Evolutionary conservation across 2,113 vertebrate species (phyloP).

Genomic region (Arvicanthis niloticus): DNA sequence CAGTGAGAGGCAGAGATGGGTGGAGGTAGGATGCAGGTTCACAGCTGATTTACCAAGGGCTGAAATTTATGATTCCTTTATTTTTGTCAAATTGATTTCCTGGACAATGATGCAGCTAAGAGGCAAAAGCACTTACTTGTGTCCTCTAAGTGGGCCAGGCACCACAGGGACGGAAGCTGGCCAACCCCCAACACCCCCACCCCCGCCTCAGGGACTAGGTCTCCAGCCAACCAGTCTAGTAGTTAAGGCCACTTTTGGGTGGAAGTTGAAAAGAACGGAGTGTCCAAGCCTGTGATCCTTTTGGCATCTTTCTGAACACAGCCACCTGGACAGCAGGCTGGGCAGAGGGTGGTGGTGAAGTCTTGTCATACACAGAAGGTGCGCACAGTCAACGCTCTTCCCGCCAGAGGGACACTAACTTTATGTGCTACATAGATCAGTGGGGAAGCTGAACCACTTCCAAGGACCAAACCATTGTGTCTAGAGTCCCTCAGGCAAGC

Average conservation of each 20-base stretch:
- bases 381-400: not conserved
- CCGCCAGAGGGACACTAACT: not conserved
- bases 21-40: not conserved
- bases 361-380: not conserved
- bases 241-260: conserved; percentile 64
- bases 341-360: not conserved
- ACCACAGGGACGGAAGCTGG: not conserved
- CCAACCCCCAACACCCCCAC: conserved; percentile 16
- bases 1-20: not conserved
- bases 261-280: conserved; percentile 28
- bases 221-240: conserved; percentile 19
- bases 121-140: conserved; percentile 58
- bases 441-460: not conserved
- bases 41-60: conserved; percentile 45
- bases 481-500: conserved; percentile 87
- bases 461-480: not conserved
- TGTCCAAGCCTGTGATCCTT: conserved; percentile 48
- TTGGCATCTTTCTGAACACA: conserved; percentile 47
- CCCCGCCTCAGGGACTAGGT: not conserved
- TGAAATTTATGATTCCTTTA: conserved; percentile 68
- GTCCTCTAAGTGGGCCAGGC: conserved; percentile 32
- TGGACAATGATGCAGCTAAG: conserved; percentile 41
- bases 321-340: not conserved
- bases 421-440: not conserved
- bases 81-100: conserved; percentile 53